Evolutionary conservation across 2,113 vertebrate genomes (phyloP).

Genomic region (Carassius gibelio): DNA sequence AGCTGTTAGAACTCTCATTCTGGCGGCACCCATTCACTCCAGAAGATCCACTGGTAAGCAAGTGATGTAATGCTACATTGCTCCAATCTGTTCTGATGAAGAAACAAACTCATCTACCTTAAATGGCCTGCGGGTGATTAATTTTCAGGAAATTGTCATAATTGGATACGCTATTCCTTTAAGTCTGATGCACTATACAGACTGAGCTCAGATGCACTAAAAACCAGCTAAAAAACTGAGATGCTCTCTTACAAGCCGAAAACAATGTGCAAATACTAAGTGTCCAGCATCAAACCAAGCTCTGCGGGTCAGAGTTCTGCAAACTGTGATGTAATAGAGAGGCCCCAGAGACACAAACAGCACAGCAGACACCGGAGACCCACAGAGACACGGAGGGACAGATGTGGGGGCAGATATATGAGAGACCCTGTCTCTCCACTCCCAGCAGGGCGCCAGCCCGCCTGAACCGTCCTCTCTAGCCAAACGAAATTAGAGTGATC

Average conservation of each 20-base stretch:
- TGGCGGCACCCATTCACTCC: not conserved
- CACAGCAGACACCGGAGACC: slow-evolving; percentile 59
- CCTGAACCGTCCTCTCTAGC: slow-evolving; percentile 62
- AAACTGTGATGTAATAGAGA: slow-evolving; percentile 42
- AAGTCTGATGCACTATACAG: not conserved
- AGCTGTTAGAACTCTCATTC: not conserved
- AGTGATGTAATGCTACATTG: not conserved
- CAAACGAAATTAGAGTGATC: slow-evolving; percentile 50
- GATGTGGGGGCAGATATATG: slow-evolving; percentile 21
- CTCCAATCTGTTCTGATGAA: not conserved
- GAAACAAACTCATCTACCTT: not conserved
- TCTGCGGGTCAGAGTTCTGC: slow-evolving; percentile 19
- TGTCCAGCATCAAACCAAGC: not conserved
- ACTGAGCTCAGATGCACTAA: not conserved
- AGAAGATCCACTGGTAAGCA: not conserved
- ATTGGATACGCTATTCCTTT: not conserved
- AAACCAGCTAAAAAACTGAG: no score
- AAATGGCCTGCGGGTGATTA: not conserved
- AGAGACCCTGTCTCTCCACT: slow-evolving; percentile 59
- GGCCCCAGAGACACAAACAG: slow-evolving; percentile 58
- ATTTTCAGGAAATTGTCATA: not conserved
- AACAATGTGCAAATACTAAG: not conserved
- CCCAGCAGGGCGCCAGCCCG: slow-evolving; percentile 65
- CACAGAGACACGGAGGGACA: slow-evolving; percentile 47
- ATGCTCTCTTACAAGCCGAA: not conserved